Base-by-base conservation (phyloP, 2,888 invertebrate species). In the Thymelicus lineola region DNA sequence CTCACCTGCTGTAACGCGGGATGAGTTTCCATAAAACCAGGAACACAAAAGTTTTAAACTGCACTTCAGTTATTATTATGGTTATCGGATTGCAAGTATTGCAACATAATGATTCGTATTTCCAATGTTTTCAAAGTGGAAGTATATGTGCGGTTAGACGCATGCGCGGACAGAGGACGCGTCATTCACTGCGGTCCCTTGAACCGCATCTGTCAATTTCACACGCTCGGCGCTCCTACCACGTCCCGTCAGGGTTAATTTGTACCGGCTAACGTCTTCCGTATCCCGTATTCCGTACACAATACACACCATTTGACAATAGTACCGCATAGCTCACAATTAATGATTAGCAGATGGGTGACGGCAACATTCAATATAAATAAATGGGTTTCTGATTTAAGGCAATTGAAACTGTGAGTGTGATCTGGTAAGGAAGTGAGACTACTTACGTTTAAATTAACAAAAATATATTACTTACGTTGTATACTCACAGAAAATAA, bases 341-440 rank as follows among this genome's bases (percentile, higher is more conserved):
- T 80, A 77, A 85, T 83, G 83, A 86, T 86, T 86, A 84, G 82
- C 82, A 81, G 79, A 76, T 79, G 75, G 77, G 62, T 60, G 79
- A 28, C 53, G 76, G 78, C 79, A 82, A 79, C 83, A 82, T 78
- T 79, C 86, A 84, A 87, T 84, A 81, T 80, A 81, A 80, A 90
- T 84, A 86, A 89, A 91, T 89, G 86, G 83, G 79, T 81, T 87
- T 84, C 85, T 90, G 86, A 91, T 91, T 89, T 85, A 85, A 83
- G 79, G 78, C 88, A 90, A 90, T 89, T 90, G 88, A 76, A 73
- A 79, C 77, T 78, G 82, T 82, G 75, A 83, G n/a, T n/a, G n/a
- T n/a, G n/a, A 85, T 84, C 80, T 81, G 79, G 77, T 74, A 73
- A 71, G 70, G 72, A 73, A 72, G 50, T 12, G 10, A 12, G 15